Evolutionary conservation across 92 coral and sea anemone genomes (phyloP), one percentile per base, ranked within the genome.

Genomic region (Umimayanthus chanpuru): DNA sequence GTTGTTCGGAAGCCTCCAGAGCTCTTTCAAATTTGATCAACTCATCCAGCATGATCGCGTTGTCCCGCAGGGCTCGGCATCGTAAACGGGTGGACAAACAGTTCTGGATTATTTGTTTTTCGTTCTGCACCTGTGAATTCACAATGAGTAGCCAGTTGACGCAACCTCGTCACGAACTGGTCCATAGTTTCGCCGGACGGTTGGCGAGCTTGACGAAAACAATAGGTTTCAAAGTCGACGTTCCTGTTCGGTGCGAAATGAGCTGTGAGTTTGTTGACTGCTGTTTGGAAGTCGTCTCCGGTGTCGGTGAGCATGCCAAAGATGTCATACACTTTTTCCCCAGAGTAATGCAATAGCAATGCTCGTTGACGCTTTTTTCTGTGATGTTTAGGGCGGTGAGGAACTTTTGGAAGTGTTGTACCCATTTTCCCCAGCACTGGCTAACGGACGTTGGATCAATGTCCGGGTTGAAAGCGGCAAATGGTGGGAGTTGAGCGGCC

Each of bases 181-280:
- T 81, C 86, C 0, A 81, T 65, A 10, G 36, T n/a, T 66, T 65
- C 86, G 20, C 58, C 61, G 23, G 76, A 40, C 5, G 29, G 2
- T 39, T 79, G 79, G n/a, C 67, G 38, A 15, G 77, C 53, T 10
- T 85, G 79, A 9, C 67, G 82, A 44, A 71, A 73, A 50, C 64
- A 71, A 78, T 76, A 83, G 39, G 85, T 83, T 70, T 89, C 92
- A 76, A 89, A 89, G 64, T 87, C 82, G 40, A 47, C 65, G 79
- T 90, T 85, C 67, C 80, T 85, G 81, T 90, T 86, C 16, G 89
- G 86, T 74, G 89, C 77, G 29, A 85, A 85, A 85, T 84, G 73
- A 9, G 81, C 88, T 18, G 89, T 85, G 74, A 89, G 85, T 67
- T 81, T 44, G 9, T 29, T 61, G 20, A 82, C 50, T 18, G 88